Percentiles rank a stretch among this genome's conserved stretches.
Conservation (phyloP, 2,113 vertebrate genomes). For the Laticauda colubrina region DNA sequence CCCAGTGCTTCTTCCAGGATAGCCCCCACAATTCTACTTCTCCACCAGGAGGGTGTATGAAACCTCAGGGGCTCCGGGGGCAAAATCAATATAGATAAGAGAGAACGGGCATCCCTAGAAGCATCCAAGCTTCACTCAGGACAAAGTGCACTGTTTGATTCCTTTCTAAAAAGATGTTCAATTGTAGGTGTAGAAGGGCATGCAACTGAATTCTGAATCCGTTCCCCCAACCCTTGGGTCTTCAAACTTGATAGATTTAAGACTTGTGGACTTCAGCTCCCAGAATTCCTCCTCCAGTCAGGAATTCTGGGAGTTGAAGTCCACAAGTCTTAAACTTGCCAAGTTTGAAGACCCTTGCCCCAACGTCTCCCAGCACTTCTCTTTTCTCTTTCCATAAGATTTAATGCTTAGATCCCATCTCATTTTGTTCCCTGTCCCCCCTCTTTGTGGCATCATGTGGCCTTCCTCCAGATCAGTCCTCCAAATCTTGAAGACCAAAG, state of each 20-base stretch:
- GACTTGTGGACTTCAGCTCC: too few species aligned
- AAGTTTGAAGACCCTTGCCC: too few species aligned
- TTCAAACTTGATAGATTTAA: too few species aligned
- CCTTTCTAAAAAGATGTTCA: not conserved
- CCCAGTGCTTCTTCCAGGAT: conserved; percentile 15
- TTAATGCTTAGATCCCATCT: not conserved
- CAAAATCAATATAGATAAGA: not conserved
- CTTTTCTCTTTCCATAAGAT: not conserved
- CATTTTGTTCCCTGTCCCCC: not conserved
- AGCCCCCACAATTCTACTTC: fast-evolving
- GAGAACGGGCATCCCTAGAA: not conserved
- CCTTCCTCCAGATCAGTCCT: not conserved
- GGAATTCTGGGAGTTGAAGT: too few species aligned
- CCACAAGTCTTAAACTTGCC: too few species aligned
- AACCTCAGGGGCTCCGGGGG: not conserved
- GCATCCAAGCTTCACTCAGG: not conserved
- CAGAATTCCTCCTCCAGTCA: too few species aligned
- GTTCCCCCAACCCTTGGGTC: not conserved
- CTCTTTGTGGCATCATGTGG: not conserved
- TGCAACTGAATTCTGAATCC: not conserved
- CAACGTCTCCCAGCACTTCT: not conserved
- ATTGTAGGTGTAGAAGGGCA: not conserved
- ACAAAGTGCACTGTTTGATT: too few species aligned
- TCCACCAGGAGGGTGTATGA: not conserved
- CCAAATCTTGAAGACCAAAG: not conserved